Evolutionary conservation across 2,888 invertebrate genomes (phyloP).

Genomic region (Caenorhabditis afra): DNA sequence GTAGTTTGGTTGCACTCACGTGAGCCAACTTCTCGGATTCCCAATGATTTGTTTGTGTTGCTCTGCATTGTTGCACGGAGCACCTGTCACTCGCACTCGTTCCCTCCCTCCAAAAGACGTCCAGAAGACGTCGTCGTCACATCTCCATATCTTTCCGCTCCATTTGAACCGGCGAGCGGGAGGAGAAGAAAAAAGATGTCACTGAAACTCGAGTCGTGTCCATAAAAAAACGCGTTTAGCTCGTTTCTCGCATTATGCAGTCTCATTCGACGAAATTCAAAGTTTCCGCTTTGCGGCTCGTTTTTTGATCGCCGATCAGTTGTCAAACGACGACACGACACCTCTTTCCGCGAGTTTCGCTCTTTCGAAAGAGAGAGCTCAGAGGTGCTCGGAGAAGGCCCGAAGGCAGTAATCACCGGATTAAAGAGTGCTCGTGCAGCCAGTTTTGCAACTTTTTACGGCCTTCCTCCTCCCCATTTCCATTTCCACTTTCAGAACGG

Average conservation of each 20-base stretch:
- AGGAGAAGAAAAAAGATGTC: conserved; percentile 16
- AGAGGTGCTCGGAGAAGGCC: too few relatives aligned
- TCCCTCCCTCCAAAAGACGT: neutral
- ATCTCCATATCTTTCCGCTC: conserved; percentile 10
- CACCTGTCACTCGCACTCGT: neutral
- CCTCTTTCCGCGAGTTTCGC: neutral
- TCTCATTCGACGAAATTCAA: conserved; percentile 13
- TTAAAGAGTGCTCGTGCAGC: too few relatives aligned
- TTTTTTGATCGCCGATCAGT: conserved; percentile 6
- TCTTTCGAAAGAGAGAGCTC: neutral
- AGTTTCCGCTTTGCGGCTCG: neutral
- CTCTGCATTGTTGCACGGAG: neutral
- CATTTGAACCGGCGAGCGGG: conserved; percentile 6
- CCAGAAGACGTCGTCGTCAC: neutral
- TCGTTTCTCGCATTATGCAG: conserved; percentile 9
- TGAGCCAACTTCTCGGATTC: conserved; percentile 21
- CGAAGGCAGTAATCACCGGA: too few relatives aligned
- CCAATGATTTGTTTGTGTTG: conserved; percentile 24
- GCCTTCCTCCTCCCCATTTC: too few relatives aligned
- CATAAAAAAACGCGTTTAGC: conserved; percentile 23
- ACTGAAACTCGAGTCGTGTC: conserved; percentile 23
- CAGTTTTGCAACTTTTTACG: too few relatives aligned
- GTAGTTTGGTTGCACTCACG: conserved; percentile 16
- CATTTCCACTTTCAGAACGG: too few relatives aligned
- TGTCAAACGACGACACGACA: conserved; percentile 22